A percentile compares a stretch with the other conserved stretches of the same genome.
Evolutionary conservation across 1,140 invertebrate species (phyloP).

Genomic region (Helicoverpa zea): DNA sequence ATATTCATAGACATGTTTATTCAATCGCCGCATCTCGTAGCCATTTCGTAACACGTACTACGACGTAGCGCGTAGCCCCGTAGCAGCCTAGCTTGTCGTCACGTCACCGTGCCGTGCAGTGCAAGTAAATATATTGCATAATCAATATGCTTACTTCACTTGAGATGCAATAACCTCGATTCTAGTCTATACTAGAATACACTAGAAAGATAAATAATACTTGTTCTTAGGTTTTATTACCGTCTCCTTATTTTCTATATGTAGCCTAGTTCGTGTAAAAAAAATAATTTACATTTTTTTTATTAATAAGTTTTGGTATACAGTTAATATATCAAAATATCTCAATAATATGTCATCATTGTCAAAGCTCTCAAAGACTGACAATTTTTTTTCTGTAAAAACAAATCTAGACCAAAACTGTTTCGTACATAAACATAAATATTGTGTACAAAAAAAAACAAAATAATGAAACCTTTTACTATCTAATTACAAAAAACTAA

Average conservation of each 20-base stretch:
- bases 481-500: conserved; percentile 21
- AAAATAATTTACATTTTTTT: too few relatives aligned
- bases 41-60: conserved; percentile 34
- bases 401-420: too few relatives aligned
- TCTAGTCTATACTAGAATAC: too few relatives aligned
- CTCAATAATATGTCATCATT: too few relatives aligned
- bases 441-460: not conserved
- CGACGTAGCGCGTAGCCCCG: conserved; percentile 13
- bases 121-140: conserved; percentile 38
- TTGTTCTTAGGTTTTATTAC: not conserved
- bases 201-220: not conserved
- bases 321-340: too few relatives aligned
- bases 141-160: conserved; percentile 37
- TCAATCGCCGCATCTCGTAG: conserved; percentile 32
- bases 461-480: not conserved
- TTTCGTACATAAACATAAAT: not conserved
- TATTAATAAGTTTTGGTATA: too few relatives aligned
- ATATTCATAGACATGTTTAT: conserved; percentile 5
- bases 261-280: too few relatives aligned
- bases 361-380: too few relatives aligned
- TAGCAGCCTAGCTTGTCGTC: conserved; percentile 28
- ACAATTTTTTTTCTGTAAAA: too few relatives aligned
- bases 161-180: conserved; percentile 26
- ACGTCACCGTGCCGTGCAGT: conserved; percentile 34
- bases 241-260: too few relatives aligned